A percentile compares a stretch with the other conserved stretches of the same genome.
phyloP scores from a whole-genome alignment of 2,797 vertebrate species.

The Leptoclinus maculatus region DNA sequence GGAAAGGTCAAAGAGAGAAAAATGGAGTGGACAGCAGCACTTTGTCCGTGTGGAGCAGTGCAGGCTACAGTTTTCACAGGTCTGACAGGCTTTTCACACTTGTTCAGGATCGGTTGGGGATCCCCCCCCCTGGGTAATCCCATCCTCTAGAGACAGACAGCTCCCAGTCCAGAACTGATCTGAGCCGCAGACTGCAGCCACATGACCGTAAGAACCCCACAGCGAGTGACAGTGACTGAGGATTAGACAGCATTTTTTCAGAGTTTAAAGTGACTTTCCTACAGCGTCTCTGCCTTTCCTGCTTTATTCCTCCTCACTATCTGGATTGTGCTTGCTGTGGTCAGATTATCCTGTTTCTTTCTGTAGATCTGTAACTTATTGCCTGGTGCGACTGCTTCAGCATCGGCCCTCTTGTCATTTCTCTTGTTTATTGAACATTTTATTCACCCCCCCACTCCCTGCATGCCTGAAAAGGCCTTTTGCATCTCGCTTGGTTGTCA shows the following conservation, averaged over 20 bases:
- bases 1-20: constrained; percentile 64
- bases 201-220: constrained; percentile 35
- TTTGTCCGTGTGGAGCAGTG: constrained; percentile 55
- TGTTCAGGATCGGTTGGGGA: constrained; percentile 36
- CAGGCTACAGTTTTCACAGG: constrained; percentile 64
- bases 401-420: constrained; percentile 22
- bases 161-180: constrained; percentile 41
- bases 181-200: constrained; percentile 49
- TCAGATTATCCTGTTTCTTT: constrained; percentile 7
- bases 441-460: constrained; percentile 29
- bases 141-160: constrained; percentile 27
- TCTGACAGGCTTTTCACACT: constrained; percentile 74
- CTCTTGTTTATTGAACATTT: constrained; percentile 36
- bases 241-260: constrained; percentile 35
- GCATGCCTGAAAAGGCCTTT: constrained; percentile 32
- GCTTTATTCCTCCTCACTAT: constrained; percentile 26
- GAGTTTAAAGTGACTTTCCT: constrained; percentile 45
- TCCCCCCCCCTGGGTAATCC: constrained; percentile 34
- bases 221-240: constrained; percentile 52
- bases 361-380: constrained; percentile 21
- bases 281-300: constrained; percentile 21
- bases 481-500: constrained; percentile 11
- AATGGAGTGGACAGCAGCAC: constrained; percentile 57
- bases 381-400: constrained; percentile 17
- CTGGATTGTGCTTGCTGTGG: constrained; percentile 52